Conservation (phyloP, 1,140 invertebrate genomes). For the Chlorops oryzae region DNA sequence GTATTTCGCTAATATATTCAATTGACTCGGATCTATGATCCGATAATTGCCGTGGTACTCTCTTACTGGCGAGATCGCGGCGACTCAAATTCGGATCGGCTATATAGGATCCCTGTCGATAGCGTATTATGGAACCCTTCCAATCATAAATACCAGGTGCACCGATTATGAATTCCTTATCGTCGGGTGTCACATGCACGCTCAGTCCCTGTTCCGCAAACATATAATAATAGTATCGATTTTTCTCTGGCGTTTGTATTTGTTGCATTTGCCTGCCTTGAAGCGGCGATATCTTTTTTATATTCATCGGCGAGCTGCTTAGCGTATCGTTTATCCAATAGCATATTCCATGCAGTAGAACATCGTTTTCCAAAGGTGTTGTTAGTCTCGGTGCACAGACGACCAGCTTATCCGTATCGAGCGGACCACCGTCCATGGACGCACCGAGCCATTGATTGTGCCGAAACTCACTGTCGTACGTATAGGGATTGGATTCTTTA, state of each 20-base stretch:
- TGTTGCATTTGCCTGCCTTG: slow-evolving; percentile 25
- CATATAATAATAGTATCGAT: slow-evolving; percentile 49
- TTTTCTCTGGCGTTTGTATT: slow-evolving; percentile 7
- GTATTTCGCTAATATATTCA: slow-evolving; percentile 24
- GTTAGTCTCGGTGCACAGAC: slow-evolving; percentile 41
- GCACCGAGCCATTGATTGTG: slow-evolving; percentile 43
- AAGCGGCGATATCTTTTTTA: slow-evolving; percentile 36
- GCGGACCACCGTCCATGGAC: slow-evolving; percentile 40
- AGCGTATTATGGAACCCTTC: slow-evolving; percentile 47
- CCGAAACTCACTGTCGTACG: slow-evolving; percentile 30
- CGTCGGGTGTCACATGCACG: slow-evolving; percentile 49
- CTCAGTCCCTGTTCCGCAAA: slow-evolving; percentile 53
- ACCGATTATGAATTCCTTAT: slow-evolving; percentile 53
- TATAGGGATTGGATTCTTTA: slow-evolving; percentile 21
- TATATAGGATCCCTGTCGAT: slow-evolving; percentile 18
- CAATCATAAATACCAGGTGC: slow-evolving; percentile 55
- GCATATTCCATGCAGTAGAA: slow-evolving; percentile 49
- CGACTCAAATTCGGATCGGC: slow-evolving; percentile 33
- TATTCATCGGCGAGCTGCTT: slow-evolving; percentile 22
- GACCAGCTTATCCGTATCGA: slow-evolving; percentile 35
- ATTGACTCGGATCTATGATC: neutral
- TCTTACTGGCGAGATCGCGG: slow-evolving; percentile 23
- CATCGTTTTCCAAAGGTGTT: slow-evolving; percentile 27
- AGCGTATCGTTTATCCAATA: slow-evolving; percentile 44
- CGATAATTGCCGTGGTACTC: slow-evolving; percentile 11